Conservation (phyloP, 2,888 invertebrate species). For the Nesidiocoris tenuis region DNA sequence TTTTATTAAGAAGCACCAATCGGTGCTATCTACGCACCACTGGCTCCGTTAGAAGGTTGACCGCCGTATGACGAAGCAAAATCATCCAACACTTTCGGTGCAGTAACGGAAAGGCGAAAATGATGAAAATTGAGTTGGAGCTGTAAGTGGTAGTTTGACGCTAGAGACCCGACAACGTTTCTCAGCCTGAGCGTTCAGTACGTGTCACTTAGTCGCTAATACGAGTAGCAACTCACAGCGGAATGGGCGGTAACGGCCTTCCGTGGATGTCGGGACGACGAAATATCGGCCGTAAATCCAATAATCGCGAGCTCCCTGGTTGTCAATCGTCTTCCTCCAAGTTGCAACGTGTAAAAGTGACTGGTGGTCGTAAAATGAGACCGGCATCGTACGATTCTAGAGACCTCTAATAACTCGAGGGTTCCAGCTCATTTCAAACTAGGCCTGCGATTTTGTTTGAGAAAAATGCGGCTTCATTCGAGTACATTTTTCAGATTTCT, state of each 20-base stretch:
- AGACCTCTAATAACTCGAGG: no score
- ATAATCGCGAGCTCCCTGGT: constrained; percentile 1
- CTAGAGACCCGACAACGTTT: background rate
- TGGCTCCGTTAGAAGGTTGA: no score
- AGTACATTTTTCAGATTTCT: no score
- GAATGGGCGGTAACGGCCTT: constrained; percentile 11
- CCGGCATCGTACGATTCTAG: no score
- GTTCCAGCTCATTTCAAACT: no score
- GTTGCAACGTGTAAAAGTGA: constrained; percentile 7
- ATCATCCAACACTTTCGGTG: background rate
- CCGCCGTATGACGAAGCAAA: no score
- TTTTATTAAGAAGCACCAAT: no score
- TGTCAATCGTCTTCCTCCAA: constrained; percentile 5
- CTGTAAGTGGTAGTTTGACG: background rate
- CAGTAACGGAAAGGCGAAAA: background rate
- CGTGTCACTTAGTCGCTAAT: background rate
- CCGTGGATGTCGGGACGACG: constrained; percentile 4
- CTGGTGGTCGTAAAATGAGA: constrained; percentile 18
- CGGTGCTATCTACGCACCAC: no score
- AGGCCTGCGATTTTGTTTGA: no score
- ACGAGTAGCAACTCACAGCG: background rate
- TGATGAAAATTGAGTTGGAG: background rate
- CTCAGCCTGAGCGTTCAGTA: background rate
- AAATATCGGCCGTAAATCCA: constrained; percentile 23
- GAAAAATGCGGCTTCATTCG: no score